phyloP scores from a whole-genome alignment of 2,888 invertebrate species.

The Mesorhabditis sp. region DNA sequence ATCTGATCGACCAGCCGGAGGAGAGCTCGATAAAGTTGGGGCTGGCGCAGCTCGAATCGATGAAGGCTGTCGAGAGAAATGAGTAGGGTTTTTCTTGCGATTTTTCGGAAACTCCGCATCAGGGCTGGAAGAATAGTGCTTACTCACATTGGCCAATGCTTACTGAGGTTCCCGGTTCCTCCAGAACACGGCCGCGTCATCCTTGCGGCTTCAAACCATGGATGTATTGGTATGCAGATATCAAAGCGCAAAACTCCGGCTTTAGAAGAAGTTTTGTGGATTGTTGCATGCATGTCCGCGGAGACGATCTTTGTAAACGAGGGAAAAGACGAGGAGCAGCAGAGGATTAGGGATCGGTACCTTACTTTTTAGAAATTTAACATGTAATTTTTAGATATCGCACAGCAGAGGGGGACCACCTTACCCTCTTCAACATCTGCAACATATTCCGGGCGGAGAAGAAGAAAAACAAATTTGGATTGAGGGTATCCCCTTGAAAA shows the following conservation, averaged over 20 bases:
- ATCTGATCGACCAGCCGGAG: slow-evolving; percentile 84
- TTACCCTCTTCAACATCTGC: slow-evolving; percentile 38
- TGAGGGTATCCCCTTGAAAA: slow-evolving; percentile 11
- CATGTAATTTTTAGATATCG: slow-evolving; percentile 69
- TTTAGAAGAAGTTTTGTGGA: slow-evolving; percentile 70
- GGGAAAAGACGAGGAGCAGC: slow-evolving; percentile 21
- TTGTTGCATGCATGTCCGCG: slow-evolving; percentile 81
- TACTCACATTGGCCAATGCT: slow-evolving; percentile 25
- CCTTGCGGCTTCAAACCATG: not conserved
- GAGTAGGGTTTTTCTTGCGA: not conserved
- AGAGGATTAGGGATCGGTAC: slow-evolving; percentile 20
- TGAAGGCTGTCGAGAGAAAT: slow-evolving; percentile 4
- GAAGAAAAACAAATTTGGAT: slow-evolving; percentile 17
- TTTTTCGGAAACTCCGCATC: not conserved
- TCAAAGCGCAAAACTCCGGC: slow-evolving; percentile 25
- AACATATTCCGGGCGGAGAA: slow-evolving; percentile 12
- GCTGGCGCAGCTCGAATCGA: slow-evolving; percentile 8
- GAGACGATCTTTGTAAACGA: slow-evolving; percentile 72
- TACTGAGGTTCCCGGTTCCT: slow-evolving; percentile 28
- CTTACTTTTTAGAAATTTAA: not conserved
- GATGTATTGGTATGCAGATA: not conserved
- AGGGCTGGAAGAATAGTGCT: slow-evolving; percentile 10
- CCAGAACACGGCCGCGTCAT: slow-evolving; percentile 31
- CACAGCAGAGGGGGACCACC: slow-evolving; percentile 51
- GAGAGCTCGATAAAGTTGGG: slow-evolving; percentile 64